phyloP scores from a whole-genome alignment of 23 tunicate species.

The Styela clava region DNA sequence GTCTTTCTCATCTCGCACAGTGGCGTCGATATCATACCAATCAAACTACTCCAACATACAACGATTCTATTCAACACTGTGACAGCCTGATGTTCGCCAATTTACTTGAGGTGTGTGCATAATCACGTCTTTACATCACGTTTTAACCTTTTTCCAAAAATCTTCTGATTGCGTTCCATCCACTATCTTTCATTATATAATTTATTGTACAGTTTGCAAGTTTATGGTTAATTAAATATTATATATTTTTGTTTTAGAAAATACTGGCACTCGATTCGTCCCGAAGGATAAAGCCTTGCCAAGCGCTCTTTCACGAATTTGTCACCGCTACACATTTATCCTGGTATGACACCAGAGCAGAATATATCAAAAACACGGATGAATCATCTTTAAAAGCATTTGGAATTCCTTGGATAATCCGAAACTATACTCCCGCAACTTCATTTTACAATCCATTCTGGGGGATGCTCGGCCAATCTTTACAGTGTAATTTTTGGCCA shows the following conservation, averaged over 20 bases:
- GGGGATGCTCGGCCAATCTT: too few species aligned
- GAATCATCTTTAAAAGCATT: not conserved
- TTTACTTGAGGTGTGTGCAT: not conserved
- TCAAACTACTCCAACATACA: not conserved
- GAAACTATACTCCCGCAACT: not conserved
- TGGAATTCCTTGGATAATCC: not conserved
- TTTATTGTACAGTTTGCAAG: too few species aligned
- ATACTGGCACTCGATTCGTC: not conserved
- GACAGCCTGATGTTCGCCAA: not conserved
- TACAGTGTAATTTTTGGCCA: too few species aligned
- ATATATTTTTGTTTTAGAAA: not conserved
- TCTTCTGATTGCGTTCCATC: too few species aligned
- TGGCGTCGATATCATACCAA: not conserved
- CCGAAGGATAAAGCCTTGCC: not conserved
- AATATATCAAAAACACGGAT: conserved; percentile 1
- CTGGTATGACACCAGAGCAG: not conserved
- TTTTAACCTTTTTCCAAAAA: not conserved
- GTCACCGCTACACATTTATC: not conserved
- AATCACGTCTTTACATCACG: not conserved
- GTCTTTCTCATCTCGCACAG: not conserved
- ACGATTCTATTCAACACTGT: not conserved
- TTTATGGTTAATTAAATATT: too few species aligned
- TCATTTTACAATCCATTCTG: not conserved
- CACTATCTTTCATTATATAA: too few species aligned
- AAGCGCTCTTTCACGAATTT: not conserved